phyloP scores from a whole-genome alignment of 2,113 vertebrate genomes.

The Lagenorhynchus albirostris region DNA sequence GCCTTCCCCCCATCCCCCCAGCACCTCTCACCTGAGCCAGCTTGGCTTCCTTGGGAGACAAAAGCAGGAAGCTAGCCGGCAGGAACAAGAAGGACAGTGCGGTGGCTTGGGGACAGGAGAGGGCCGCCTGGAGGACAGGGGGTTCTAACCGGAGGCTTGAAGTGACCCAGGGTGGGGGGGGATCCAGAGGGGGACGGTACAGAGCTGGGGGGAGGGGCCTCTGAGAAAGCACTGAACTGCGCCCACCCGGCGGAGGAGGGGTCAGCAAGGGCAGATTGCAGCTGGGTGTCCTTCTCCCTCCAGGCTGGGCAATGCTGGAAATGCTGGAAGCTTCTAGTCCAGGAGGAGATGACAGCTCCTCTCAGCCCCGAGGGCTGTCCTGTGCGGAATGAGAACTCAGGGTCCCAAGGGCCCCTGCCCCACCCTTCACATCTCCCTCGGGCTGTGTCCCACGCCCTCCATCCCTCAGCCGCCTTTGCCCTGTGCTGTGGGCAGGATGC shows the following conservation, averaged over 20 bases:
- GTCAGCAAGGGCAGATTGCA: not conserved
- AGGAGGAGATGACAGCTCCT: accelerated
- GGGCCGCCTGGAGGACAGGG: not conserved
- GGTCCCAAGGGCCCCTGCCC: not conserved
- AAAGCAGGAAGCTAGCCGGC: not conserved
- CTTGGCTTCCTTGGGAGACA: not conserved
- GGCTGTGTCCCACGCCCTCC: not conserved
- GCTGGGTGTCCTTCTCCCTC: not conserved
- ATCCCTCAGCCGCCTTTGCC: not conserved
- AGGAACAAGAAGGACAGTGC: not conserved
- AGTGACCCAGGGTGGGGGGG: not conserved
- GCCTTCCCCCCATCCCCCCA: not conserved
- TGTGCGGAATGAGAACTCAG: not conserved
- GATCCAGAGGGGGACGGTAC: not conserved
- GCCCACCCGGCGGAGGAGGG: accelerated
- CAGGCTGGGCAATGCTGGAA: not conserved
- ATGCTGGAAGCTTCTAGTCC: not conserved
- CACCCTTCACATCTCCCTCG: not conserved
- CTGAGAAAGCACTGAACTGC: accelerated
- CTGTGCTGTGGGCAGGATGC: not conserved
- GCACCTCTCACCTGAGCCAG: not conserved
- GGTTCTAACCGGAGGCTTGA: not conserved
- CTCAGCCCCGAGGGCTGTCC: not conserved
- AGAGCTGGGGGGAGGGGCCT: not conserved
- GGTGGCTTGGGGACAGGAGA: not conserved